A percentile compares a stretch with the other conserved stretches of the same genome.
Conservation (phyloP, 2,797 vertebrate species). For the Allobates femoralis region DNA sequence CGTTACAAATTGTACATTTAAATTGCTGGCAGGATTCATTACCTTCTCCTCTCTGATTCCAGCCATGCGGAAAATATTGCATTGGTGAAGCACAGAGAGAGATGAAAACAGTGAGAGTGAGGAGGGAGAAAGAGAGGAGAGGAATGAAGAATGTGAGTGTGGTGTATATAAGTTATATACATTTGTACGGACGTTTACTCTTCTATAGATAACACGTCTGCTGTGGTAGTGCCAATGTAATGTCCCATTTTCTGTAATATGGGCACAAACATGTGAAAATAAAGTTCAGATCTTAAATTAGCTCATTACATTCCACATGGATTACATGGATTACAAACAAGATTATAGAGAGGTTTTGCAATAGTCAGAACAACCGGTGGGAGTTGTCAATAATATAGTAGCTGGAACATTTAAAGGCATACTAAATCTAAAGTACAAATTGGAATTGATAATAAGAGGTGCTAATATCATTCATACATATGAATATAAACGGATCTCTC, state of each 20-base stretch:
- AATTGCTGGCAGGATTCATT: constrained; percentile 86
- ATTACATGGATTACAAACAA: constrained; percentile 55
- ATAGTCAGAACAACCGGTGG: constrained; percentile 9
- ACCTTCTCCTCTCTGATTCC: constrained; percentile 84
- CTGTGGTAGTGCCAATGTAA: background rate
- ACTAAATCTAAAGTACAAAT: background rate
- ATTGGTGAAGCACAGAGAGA: constrained; percentile 82
- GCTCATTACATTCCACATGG: constrained; percentile 46
- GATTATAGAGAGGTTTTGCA: constrained; percentile 26
- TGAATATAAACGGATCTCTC: background rate
- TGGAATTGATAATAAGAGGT: background rate
- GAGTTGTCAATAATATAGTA: constrained; percentile 4
- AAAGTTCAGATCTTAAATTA: constrained; percentile 31
- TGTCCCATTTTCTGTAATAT: background rate
- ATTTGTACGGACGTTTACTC: background rate
- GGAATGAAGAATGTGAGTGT: constrained; percentile 15
- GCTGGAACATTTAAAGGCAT: background rate
- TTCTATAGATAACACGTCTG: background rate
- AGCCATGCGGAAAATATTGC: constrained; percentile 86
- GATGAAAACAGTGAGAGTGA: constrained; percentile 72
- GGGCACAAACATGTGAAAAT: background rate
- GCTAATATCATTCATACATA: background rate
- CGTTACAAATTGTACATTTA: constrained; percentile 87
- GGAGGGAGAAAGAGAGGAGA: constrained; percentile 31
- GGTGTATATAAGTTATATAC: background rate